These are phyloP conservation scores for Cheilosia variabilis DNA, from an alignment of 2,888 invertebrate species.

Conservation along the genomic window DNA sequence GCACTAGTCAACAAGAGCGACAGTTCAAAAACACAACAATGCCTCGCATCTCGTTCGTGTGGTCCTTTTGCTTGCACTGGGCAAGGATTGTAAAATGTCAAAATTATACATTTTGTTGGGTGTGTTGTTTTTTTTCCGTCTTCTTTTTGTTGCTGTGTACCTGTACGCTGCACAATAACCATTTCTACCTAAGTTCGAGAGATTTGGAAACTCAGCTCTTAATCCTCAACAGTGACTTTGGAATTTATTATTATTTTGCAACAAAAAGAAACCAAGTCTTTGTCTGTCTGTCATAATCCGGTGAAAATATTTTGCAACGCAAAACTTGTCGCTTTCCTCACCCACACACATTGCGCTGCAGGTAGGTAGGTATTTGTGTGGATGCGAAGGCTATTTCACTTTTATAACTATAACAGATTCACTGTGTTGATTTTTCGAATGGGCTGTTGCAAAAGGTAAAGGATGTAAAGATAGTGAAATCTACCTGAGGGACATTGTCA, in stretches of 20 bases:
- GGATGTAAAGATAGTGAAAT: constrained; percentile 5
- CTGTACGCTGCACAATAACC: constrained; percentile 12
- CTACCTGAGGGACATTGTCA: constrained; percentile 1
- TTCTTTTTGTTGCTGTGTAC: constrained; percentile 1
- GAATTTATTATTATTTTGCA: constrained; percentile 72
- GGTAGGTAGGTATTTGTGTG: not conserved
- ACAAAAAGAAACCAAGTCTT: constrained; percentile 59
- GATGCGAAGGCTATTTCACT: not conserved
- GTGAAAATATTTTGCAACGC: constrained; percentile 71
- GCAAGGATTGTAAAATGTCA: constrained; percentile 68
- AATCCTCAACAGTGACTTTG: constrained; percentile 71
- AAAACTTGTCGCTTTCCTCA: constrained; percentile 42
- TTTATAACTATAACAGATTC: not conserved
- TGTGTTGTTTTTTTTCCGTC: not conserved
- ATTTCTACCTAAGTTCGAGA: constrained; percentile 62
- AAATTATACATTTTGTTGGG: constrained; percentile 63
- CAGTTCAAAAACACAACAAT: constrained; percentile 60
- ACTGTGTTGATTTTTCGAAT: constrained; percentile 33
- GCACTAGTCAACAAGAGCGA: constrained; percentile 57
- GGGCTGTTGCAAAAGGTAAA: constrained; percentile 1
- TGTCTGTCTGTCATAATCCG: constrained; percentile 70
- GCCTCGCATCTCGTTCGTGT: constrained; percentile 20
- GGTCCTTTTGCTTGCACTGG: not conserved
- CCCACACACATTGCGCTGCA: constrained; percentile 19
- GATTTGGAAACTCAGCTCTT: constrained; percentile 51